Evolutionary conservation across 2,113 vertebrate genomes (phyloP).

Genomic region (Barbus barbus): DNA sequence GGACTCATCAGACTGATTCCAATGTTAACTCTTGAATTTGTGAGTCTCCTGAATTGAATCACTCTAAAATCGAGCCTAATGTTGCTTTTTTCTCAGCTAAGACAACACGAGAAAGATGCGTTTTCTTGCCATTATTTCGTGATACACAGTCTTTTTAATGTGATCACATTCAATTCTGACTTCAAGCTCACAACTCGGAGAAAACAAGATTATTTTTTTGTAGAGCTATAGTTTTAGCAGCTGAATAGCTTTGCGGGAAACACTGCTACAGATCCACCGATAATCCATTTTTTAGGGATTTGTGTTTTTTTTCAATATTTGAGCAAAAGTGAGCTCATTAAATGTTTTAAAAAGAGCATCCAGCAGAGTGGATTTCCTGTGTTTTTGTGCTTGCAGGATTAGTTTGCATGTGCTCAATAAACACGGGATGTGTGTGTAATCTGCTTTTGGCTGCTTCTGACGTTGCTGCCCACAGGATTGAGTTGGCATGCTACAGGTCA

Average conservation of each 20-base stretch:
- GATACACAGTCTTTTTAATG: neutral
- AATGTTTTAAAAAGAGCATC: neutral
- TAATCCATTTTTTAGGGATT: neutral
- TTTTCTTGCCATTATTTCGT: neutral
- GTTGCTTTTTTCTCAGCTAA: neutral
- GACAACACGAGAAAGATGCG: neutral
- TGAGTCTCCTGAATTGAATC: neutral
- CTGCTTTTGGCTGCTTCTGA: constrained; percentile 28
- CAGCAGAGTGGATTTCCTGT: neutral
- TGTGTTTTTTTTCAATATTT: neutral
- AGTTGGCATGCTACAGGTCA: constrained; percentile 40
- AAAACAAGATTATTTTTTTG: neutral
- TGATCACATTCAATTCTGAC: constrained; percentile 1
- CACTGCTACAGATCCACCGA: neutral
- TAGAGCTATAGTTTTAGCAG: neutral
- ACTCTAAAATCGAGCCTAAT: neutral
- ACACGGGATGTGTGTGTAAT: neutral
- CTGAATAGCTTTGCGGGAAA: neutral
- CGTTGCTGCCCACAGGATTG: neutral
- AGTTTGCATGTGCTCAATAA: constrained; percentile 16
- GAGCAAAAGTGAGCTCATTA: constrained; percentile 1
- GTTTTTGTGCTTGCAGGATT: neutral
- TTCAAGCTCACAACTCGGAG: neutral
- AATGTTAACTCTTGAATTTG: neutral
- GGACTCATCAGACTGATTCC: neutral